Conservation (phyloP, 2,888 invertebrate species). For the Caradrina kadenii region DNA sequence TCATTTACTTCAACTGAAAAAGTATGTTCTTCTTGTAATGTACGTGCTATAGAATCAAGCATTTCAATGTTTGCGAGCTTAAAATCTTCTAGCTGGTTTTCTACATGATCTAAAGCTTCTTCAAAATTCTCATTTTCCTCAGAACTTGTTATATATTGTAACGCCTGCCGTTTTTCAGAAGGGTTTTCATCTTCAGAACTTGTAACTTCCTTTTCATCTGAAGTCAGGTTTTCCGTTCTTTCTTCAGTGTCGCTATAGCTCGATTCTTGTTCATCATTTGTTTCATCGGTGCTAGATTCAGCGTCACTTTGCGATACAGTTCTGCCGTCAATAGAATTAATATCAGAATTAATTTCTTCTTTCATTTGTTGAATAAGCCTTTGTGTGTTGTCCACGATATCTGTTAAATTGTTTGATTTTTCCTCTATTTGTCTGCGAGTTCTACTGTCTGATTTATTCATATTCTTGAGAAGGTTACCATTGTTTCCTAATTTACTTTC, state of each 20-base stretch:
- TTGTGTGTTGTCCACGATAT: slow-evolving; percentile 91
- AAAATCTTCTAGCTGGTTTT: slow-evolving; percentile 81
- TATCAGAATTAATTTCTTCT: slow-evolving; percentile 91
- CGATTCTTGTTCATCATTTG: slow-evolving; percentile 81
- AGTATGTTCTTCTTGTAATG: slow-evolving; percentile 83
- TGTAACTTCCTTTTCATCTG: slow-evolving; percentile 80
- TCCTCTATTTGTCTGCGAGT: slow-evolving; percentile 66
- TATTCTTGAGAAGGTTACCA: slow-evolving; percentile 4
- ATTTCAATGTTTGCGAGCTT: slow-evolving; percentile 84
- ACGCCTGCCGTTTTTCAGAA: slow-evolving; percentile 33
- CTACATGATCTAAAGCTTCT: slow-evolving; percentile 87
- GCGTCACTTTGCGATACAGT: slow-evolving; percentile 87
- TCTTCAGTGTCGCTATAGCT: slow-evolving; percentile 84
- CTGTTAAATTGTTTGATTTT: slow-evolving; percentile 83
- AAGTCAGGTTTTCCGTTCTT: slow-evolving; percentile 77
- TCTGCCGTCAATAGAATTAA: slow-evolving; percentile 86
- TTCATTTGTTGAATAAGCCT: slow-evolving; percentile 92
- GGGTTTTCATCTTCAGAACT: slow-evolving; percentile 68
- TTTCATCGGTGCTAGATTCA: slow-evolving; percentile 80
- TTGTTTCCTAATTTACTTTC: slow-evolving; percentile 22
- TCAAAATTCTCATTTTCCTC: slow-evolving; percentile 88
- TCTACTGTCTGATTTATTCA: slow-evolving; percentile 2
- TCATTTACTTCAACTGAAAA: slow-evolving; percentile 72
- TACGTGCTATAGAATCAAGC: slow-evolving; percentile 85
- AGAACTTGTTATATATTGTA: slow-evolving; percentile 80